Evolutionary conservation across 2,797 vertebrate genomes (phyloP).

Genomic region (Macropus fuliginosus): DNA sequence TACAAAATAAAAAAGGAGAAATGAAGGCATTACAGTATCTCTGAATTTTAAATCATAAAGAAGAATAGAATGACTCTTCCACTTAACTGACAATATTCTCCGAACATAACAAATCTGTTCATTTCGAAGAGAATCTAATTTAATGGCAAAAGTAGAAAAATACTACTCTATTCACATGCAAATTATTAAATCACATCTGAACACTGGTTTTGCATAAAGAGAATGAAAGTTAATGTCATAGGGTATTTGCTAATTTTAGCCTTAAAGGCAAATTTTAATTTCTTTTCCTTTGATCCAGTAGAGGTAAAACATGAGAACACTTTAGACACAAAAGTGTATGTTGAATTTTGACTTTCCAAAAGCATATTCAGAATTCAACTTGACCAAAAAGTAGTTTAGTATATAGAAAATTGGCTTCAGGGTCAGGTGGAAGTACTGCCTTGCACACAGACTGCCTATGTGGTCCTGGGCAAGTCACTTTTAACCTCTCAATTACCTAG

Average conservation of each 20-base stretch:
- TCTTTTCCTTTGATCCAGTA: background rate
- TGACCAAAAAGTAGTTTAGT: background rate
- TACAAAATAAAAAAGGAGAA: background rate
- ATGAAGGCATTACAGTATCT: background rate
- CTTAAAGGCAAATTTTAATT: background rate
- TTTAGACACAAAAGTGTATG: slow-evolving; percentile 30
- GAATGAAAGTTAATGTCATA: background rate
- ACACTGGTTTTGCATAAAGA: background rate
- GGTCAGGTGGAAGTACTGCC: background rate
- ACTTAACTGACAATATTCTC: slow-evolving; percentile 52
- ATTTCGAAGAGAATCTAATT: slow-evolving; percentile 46
- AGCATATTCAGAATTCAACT: background rate
- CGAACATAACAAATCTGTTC: slow-evolving; percentile 37
- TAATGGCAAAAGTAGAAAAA: slow-evolving; percentile 48
- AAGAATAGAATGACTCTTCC: background rate
- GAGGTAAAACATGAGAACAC: background rate
- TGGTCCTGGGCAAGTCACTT: background rate
- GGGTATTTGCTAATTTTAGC: slow-evolving; percentile 30
- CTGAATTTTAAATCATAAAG: background rate
- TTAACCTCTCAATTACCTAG: background rate
- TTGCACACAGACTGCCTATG: background rate
- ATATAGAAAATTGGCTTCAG: background rate
- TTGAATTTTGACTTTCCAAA: slow-evolving; percentile 5
- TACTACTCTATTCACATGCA: slow-evolving; percentile 37
- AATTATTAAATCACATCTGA: background rate